Conservation (phyloP, 1,140 invertebrate species). For the Macrotrachela quadricornifera region DNA sequence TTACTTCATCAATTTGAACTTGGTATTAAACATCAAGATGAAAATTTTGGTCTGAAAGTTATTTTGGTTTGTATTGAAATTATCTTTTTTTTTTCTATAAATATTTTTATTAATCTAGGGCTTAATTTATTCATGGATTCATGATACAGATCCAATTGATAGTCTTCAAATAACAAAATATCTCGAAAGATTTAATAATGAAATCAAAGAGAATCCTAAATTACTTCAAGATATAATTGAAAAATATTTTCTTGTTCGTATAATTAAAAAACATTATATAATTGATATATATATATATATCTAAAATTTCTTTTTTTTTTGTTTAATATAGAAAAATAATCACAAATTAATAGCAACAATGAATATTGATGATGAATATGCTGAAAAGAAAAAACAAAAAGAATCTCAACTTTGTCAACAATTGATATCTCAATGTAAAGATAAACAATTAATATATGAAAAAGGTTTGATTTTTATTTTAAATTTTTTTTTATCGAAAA, state of each 20-base stretch:
- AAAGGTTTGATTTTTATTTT: background rate
- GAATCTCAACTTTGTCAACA: background rate
- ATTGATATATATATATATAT: background rate
- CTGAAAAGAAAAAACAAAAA: conserved; percentile 31
- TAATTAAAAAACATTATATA: too few relatives aligned
- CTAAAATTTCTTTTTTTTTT: conserved; percentile 1
- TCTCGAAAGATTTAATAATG: conserved; percentile 32
- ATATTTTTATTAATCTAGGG: conserved; percentile 22
- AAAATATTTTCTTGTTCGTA: conserved; percentile 42
- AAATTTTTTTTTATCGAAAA: too few relatives aligned
- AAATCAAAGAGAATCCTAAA: conserved; percentile 35
- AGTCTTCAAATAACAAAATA: conserved; percentile 49
- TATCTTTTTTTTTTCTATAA: background rate
- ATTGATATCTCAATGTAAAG: background rate
- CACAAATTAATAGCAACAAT: conserved; percentile 61
- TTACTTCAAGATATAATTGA: conserved; percentile 55
- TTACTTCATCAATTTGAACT: conserved; percentile 66
- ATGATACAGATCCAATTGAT: conserved; percentile 51
- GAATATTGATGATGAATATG: conserved; percentile 55
- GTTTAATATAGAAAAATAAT: conserved; percentile 38
- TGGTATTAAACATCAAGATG: conserved; percentile 56
- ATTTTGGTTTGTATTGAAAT: conserved; percentile 35
- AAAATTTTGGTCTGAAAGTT: conserved; percentile 62
- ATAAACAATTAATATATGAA: background rate
- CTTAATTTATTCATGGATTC: conserved; percentile 60